phyloP scores from a whole-genome alignment of 2,888 invertebrate species.

The Apotomis capreana region DNA sequence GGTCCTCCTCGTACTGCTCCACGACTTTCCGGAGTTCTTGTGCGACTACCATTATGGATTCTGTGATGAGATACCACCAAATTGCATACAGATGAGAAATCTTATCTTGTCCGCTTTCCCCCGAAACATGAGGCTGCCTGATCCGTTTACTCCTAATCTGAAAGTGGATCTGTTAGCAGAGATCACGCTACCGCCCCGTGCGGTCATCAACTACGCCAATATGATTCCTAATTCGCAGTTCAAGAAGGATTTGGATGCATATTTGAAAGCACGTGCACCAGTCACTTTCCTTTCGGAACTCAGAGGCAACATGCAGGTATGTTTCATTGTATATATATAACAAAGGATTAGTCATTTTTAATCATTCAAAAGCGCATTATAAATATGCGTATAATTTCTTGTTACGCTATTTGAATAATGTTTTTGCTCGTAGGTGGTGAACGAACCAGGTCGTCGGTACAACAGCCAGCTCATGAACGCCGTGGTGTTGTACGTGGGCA shows the following conservation, averaged over 20 bases:
- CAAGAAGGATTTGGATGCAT: slow-evolving; percentile 98
- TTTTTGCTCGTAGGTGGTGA: slow-evolving; percentile 80
- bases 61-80: slow-evolving; percentile 99
- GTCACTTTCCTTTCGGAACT: slow-evolving; percentile 98
- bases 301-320: slow-evolving; percentile 92
- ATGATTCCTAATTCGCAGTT: slow-evolving; percentile 94
- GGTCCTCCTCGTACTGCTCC: slow-evolving; percentile 96
- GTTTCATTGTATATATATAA: background rate
- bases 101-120: slow-evolving; percentile 99
- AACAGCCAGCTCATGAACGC: slow-evolving; percentile 99
- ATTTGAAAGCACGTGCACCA: slow-evolving; percentile 96
- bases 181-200: slow-evolving; percentile 93
- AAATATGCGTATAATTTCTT: too few species aligned
- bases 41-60: slow-evolving; percentile 99
- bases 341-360: too few species aligned
- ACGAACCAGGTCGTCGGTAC: slow-evolving; percentile 95
- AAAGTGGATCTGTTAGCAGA: slow-evolving; percentile 96
- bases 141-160: slow-evolving; percentile 98
- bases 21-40: slow-evolving; percentile 99
- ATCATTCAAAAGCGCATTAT: too few species aligned
- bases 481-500: slow-evolving; percentile 98
- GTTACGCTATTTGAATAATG: background rate
- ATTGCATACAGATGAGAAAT: slow-evolving; percentile 99
- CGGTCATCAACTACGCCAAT: slow-evolving; percentile 93
- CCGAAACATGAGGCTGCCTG: slow-evolving; percentile 98